These are phyloP conservation scores for Ellobium chinense DNA, from an alignment of 2,888 invertebrate genomes.

Conservation along the genomic window DNA sequence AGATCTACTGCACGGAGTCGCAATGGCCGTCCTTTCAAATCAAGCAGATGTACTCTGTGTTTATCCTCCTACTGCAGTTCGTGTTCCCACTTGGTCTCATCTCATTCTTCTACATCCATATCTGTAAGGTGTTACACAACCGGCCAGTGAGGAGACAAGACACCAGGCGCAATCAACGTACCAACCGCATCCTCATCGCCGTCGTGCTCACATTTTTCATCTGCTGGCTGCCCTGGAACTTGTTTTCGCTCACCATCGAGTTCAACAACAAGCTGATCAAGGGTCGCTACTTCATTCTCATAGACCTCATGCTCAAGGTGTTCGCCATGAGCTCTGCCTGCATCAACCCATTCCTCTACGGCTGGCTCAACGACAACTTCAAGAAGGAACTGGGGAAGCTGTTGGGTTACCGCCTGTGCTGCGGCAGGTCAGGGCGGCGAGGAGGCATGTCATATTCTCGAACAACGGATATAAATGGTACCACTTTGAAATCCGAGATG, in stretches of 20 bases:
- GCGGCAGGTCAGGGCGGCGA: conserved; percentile 4
- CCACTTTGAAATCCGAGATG: conserved; percentile 5
- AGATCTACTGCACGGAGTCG: conserved; percentile 73
- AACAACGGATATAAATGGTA: conserved; percentile 32
- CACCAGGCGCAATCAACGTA: conserved; percentile 63
- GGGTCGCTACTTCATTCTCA: conserved; percentile 68
- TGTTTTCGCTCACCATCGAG: conserved; percentile 71
- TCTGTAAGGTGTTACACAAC: conserved; percentile 69
- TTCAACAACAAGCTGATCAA: conserved; percentile 62
- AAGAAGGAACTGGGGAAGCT: conserved; percentile 71
- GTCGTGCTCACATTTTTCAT: conserved; percentile 75
- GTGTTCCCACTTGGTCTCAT: conserved; percentile 72
- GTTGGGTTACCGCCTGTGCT: conserved; percentile 51
- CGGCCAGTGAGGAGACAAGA: conserved; percentile 69
- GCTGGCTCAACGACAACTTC: conserved; percentile 78
- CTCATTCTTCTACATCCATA: conserved; percentile 69
- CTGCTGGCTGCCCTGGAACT: conserved; percentile 77
- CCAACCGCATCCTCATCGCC: conserved; percentile 74
- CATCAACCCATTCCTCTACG: conserved; percentile 77
- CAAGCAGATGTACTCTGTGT: conserved; percentile 68
- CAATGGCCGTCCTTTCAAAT: conserved; percentile 62
- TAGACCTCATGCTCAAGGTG: conserved; percentile 74
- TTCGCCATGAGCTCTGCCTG: conserved; percentile 78
- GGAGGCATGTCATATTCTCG: conserved; percentile 23
- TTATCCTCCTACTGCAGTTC: conserved; percentile 71